Conservation (phyloP, 92 coral and sea anemone species). For the Epizoanthus ramosus region DNA sequence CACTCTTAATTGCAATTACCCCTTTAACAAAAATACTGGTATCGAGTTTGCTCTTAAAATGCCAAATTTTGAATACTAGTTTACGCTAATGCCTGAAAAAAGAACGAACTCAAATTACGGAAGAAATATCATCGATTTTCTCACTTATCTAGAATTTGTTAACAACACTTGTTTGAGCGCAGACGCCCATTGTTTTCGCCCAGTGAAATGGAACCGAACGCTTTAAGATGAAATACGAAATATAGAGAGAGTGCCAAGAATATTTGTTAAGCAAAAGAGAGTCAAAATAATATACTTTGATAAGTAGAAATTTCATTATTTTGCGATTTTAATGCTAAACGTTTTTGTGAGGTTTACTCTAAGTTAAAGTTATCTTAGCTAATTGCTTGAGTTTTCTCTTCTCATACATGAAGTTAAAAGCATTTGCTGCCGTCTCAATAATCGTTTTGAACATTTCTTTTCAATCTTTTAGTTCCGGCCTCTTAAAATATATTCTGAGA, state of each 20-base stretch:
- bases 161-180: neutral
- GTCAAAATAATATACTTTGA: neutral
- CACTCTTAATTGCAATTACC: neutral
- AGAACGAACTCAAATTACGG: neutral
- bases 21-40: slow-evolving; percentile 4
- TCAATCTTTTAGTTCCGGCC: slow-evolving; percentile 39
- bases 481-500: slow-evolving; percentile 36
- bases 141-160: slow-evolving; percentile 5
- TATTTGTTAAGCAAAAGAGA: neutral
- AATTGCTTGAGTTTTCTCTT: slow-evolving; percentile 30
- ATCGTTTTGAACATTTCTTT: slow-evolving; percentile 37
- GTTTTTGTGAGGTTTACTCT: slow-evolving; percentile 3
- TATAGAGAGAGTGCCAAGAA: neutral
- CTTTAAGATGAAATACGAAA: neutral
- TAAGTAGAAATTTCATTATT: slow-evolving; percentile 4
- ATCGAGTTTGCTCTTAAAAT: slow-evolving; percentile 31
- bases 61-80: neutral
- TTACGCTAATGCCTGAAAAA: neutral
- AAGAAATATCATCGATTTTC: neutral
- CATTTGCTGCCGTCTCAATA: slow-evolving; percentile 28
- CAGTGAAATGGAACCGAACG: neutral
- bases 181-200: neutral
- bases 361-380: slow-evolving; percentile 28
- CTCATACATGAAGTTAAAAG: slow-evolving; percentile 29
- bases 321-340: neutral